phyloP scores from a whole-genome alignment of 2,113 vertebrate genomes.

The Stigmatopora argus region DNA sequence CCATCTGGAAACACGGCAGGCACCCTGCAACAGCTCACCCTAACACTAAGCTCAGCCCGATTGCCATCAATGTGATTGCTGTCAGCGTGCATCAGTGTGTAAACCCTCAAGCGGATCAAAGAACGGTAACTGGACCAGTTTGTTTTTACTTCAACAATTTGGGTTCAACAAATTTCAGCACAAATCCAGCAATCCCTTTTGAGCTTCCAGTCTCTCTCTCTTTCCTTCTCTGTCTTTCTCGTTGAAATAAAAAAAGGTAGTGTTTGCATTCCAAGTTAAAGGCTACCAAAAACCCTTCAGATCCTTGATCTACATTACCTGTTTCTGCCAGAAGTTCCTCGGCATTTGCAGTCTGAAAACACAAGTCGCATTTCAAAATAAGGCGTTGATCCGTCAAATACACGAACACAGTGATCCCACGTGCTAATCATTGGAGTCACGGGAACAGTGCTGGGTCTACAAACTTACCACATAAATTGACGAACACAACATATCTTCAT shows the following conservation, averaged over 20 bases:
- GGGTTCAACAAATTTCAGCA: slow-evolving; percentile 49
- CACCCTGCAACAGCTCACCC: slow-evolving; percentile 60
- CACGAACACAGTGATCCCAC: background rate
- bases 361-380: background rate
- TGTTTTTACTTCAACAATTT: background rate
- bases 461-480: background rate
- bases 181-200: slow-evolving; percentile 72
- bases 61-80: slow-evolving; percentile 73
- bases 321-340: slow-evolving; percentile 71
- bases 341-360: slow-evolving; percentile 51
- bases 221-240: slow-evolving; percentile 65
- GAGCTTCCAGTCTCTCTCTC: slow-evolving; percentile 75
- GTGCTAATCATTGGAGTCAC: too few relatives aligned
- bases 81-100: slow-evolving; percentile 48
- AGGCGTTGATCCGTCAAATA: background rate
- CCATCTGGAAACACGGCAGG: slow-evolving; percentile 70
- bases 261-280: slow-evolving; percentile 59
- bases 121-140: background rate
- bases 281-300: slow-evolving; percentile 40
- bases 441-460: too few relatives aligned
- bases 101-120: slow-evolving; percentile 24
- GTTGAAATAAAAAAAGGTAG: slow-evolving; percentile 38
- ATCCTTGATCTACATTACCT: slow-evolving; percentile 83
- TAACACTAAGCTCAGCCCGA: slow-evolving; percentile 41
- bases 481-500: background rate